These are phyloP conservation scores for Holacanthella duospinosa DNA, from an alignment of 2,888 invertebrate species.

Conservation along the genomic window DNA sequence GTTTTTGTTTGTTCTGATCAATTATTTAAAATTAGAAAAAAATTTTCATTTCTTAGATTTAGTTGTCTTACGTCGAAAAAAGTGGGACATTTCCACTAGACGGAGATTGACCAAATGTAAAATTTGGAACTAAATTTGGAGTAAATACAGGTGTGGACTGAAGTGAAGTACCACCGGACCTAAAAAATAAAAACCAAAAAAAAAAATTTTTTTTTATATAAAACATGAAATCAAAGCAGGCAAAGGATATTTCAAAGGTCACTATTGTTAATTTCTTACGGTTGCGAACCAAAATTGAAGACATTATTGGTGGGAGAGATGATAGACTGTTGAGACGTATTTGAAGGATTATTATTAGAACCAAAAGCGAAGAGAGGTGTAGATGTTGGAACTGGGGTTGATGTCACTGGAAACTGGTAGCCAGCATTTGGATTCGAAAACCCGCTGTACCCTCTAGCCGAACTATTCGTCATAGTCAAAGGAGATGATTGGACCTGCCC, in stretches of 20 bases:
- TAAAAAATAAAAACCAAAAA: not conserved
- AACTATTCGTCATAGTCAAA: not conserved
- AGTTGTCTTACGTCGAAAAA: no score
- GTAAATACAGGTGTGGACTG: not conserved
- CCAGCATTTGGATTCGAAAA: not conserved
- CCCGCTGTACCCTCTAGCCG: no score
- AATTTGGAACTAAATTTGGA: not conserved
- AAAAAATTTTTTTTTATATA: no score
- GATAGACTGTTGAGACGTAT: not conserved
- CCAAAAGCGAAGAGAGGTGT: not conserved
- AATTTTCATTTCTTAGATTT: no score
- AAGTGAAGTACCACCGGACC: not conserved
- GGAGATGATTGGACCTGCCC: not conserved
- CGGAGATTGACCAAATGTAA: not conserved
- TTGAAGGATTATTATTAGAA: not conserved
- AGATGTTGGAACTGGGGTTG: not conserved
- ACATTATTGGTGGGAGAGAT: not conserved
- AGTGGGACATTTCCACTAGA: not conserved
- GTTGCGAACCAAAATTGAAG: not conserved
- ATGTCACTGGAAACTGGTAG: not conserved
- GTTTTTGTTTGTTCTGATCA: no score
- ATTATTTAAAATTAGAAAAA: no score
- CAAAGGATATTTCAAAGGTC: no score
- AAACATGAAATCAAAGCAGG: no score
- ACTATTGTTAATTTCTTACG: not conserved